Evolutionary conservation across 2,113 vertebrate genomes (phyloP).

Genomic region (Pseudorhombus dupliciocellatus): DNA sequence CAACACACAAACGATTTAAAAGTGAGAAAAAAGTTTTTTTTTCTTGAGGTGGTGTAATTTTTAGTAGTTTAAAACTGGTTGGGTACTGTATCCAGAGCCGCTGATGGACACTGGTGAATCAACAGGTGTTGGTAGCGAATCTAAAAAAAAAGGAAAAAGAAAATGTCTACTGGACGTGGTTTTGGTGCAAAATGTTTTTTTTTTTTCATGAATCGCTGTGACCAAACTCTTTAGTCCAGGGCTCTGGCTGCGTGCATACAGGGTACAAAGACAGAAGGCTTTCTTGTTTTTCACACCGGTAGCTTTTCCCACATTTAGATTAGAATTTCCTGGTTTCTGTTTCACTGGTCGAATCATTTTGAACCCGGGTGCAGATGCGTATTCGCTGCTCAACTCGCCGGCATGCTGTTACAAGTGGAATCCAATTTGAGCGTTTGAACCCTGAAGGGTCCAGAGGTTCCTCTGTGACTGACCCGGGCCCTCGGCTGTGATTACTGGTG

Average conservation of each 20-base stretch:
- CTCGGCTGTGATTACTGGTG: slow-evolving; percentile 52
- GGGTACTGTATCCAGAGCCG: slow-evolving; percentile 40
- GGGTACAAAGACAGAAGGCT: slow-evolving; percentile 65
- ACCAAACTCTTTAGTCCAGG: slow-evolving; percentile 24
- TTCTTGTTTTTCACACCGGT: slow-evolving; percentile 64
- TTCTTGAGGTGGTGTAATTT: slow-evolving; percentile 49
- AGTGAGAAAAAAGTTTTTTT: slow-evolving; percentile 11
- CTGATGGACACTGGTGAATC: slow-evolving; percentile 32
- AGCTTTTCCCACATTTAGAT: slow-evolving; percentile 75
- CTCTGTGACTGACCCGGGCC: slow-evolving; percentile 16
- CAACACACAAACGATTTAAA: slow-evolving; percentile 27
- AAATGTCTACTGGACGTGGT: slow-evolving; percentile 8
- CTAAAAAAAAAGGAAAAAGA: not conserved
- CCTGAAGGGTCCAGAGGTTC: slow-evolving; percentile 4
- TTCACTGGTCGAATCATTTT: slow-evolving; percentile 24
- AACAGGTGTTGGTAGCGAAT: slow-evolving; percentile 24
- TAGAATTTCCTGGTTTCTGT: slow-evolving; percentile 6
- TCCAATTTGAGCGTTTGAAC: slow-evolving; percentile 19
- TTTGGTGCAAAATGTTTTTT: slow-evolving; percentile 23
- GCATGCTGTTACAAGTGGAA: slow-evolving; percentile 15
- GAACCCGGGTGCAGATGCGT: not conserved
- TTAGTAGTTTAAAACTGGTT: slow-evolving; percentile 46
- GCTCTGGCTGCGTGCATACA: slow-evolving; percentile 68
- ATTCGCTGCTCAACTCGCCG: slow-evolving; percentile 1
- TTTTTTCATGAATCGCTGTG: slow-evolving; percentile 7